Evolutionary conservation across 2,113 vertebrate species (phyloP), one percentile per base, ranked within the genome.

Genomic region (Phainopepla nitens): DNA sequence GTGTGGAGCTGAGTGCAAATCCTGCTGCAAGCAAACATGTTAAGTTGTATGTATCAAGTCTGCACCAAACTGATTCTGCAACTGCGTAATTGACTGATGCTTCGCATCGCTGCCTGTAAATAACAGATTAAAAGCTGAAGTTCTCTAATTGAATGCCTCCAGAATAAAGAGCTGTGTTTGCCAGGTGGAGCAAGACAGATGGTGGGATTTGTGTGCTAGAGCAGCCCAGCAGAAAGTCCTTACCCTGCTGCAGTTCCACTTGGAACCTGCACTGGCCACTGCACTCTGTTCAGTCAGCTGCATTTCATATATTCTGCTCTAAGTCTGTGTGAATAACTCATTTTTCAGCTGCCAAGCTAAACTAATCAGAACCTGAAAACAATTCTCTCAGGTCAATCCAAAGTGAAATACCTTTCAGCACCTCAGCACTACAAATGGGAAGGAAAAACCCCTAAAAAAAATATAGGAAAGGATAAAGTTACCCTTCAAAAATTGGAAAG

Each of bases 221-320:
- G 54, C 71, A 91, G 85, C 79, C 54, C 77, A 62, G 53, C 58
- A 82, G 11, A 83, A 61, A 61, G 20, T 61, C 65, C 49, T 15
- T 17, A 13, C 31, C 58, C 7, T 0, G 14, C 5, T 31, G 7
- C 69, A 76, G 57, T 6, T 53, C 56, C 31, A 28, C 44, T 9
- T 31, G 33, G 29, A 82, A 33, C 25, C 53, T 1, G 15, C 22
- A 4, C 58, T 61, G 58, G 23, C 41, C n/a, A 2, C 50, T 42
- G 29, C 23, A 13, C 60, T 36, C 29, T 12, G 19, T 13, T 11
- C 50, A n/a, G 31, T 18, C 11, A 6, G 36, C 35, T 4, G 39
- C 2, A 42, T 39, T n/a, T 6, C 0, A 9, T 1, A 2, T 4
- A 16, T 15, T 33, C 42, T 11, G 0, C 42, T 14, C 53, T 25